These are phyloP conservation scores for Pelecanoides urinatrix DNA, from an alignment of 2,113 vertebrate species.

Conservation along the genomic window DNA sequence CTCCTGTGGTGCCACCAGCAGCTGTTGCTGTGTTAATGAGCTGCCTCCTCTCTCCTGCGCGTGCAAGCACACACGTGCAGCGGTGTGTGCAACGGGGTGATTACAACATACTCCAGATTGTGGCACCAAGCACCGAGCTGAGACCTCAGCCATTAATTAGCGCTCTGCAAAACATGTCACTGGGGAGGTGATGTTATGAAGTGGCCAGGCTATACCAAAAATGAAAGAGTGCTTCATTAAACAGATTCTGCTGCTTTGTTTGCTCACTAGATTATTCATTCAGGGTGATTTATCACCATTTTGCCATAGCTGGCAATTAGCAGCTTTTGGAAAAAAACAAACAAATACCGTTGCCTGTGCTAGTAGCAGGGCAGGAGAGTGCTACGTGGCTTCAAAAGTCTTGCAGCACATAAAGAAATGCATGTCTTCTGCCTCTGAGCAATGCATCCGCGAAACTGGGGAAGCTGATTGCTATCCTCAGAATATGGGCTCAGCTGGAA, in stretches of 20 bases:
- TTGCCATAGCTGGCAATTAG: conserved; percentile 37
- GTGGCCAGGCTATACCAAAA: conserved; percentile 25
- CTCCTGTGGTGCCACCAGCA: background rate
- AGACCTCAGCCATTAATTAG: conserved; percentile 41
- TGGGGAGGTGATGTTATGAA: conserved; percentile 32
- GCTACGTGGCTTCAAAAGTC: background rate
- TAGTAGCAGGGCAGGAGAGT: background rate
- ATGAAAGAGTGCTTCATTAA: conserved; percentile 41
- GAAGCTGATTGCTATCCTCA: background rate
- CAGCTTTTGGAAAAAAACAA: background rate
- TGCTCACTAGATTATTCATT: conserved; percentile 36
- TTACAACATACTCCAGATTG: background rate
- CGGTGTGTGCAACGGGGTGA: background rate
- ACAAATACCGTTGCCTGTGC: background rate
- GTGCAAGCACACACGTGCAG: background rate
- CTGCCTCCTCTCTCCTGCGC: background rate
- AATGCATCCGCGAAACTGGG: background rate
- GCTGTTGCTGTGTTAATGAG: conserved; percentile 10
- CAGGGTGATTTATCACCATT: conserved; percentile 38
- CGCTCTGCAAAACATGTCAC: background rate
- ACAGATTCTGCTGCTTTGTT: conserved; percentile 27
- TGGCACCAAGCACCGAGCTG: background rate
- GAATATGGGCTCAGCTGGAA: background rate
- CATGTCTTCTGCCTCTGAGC: background rate
- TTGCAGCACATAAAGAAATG: background rate